A percentile compares a stretch with the other conserved stretches of the same genome.
phyloP scores from a whole-genome alignment of 2,888 invertebrate species.

The Frankliniella fusca region DNA sequence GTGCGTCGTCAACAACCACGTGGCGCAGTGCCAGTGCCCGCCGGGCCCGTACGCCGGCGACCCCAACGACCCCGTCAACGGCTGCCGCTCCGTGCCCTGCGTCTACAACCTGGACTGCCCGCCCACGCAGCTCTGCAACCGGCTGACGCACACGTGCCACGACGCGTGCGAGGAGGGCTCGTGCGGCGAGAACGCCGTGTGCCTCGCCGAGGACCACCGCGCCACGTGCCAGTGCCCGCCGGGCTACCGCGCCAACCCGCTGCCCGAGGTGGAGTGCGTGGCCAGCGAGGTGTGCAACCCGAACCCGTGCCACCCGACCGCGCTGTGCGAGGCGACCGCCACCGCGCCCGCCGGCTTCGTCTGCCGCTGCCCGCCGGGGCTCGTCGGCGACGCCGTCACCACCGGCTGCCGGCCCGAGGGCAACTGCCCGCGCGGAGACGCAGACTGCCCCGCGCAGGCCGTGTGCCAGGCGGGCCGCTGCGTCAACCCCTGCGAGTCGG shows the following conservation, averaged over 20 bases:
- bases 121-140: conserved; percentile 72
- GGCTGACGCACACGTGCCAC: conserved; percentile 75
- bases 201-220: conserved; percentile 79
- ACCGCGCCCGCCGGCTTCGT: conserved; percentile 60
- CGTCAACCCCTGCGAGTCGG: conserved; percentile 73
- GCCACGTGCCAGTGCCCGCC: conserved; percentile 80
- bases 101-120: conserved; percentile 83
- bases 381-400: conserved; percentile 70
- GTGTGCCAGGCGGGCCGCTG: conserved; percentile 68
- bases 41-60: conserved; percentile 82
- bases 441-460: conserved; percentile 71
- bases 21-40: conserved; percentile 84
- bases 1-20: conserved; percentile 84
- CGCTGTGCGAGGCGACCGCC: conserved; percentile 63
- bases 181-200: conserved; percentile 83
- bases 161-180: conserved; percentile 76
- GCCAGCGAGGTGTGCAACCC: conserved; percentile 65
- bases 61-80: conserved; percentile 69
- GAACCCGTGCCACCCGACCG: conserved; percentile 76
- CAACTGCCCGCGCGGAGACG: conserved; percentile 65
- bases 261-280: conserved; percentile 77
- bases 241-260: conserved; percentile 73
- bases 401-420: conserved; percentile 75
- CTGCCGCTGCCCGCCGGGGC: conserved; percentile 75
- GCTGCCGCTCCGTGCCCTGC: conserved; percentile 77